These are phyloP conservation scores for Murina feae DNA, from an alignment of 2,113 vertebrate genomes.

Conservation along the genomic window DNA sequence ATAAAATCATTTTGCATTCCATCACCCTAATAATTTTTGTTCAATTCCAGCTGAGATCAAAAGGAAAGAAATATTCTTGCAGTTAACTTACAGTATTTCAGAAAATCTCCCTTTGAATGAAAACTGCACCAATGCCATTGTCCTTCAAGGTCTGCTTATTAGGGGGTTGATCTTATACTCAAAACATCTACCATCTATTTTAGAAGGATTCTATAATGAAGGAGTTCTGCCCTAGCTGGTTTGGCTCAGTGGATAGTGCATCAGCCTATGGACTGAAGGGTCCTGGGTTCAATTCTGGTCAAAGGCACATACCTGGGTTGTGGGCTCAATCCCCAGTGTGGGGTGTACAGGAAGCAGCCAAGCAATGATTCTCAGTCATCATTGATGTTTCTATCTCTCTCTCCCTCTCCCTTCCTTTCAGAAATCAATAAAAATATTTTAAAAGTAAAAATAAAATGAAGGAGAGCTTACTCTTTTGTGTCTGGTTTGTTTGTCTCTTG, in stretches of 20 bases:
- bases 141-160: neutral
- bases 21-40: constrained; percentile 19
- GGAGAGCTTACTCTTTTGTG: neutral
- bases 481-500: neutral
- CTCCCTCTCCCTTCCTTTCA: no score
- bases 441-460: neutral
- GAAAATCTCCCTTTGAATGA: neutral
- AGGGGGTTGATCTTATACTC: neutral
- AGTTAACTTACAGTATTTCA: neutral
- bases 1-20: constrained; percentile 10
- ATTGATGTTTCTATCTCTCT: no score
- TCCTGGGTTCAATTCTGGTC: no score
- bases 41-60: constrained; percentile 31
- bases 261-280: no score
- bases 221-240: neutral
- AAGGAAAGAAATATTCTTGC: neutral
- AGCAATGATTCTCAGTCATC: no score
- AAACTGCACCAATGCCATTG: neutral
- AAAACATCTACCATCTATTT: neutral
- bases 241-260: no score
- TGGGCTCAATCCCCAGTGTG: no score
- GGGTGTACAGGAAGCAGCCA: no score
- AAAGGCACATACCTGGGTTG: no score
- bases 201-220: neutral
- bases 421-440: no score